These are phyloP conservation scores for Conchocele bisecta DNA, from an alignment of 2,888 invertebrate species.

Conservation along the genomic window DNA sequence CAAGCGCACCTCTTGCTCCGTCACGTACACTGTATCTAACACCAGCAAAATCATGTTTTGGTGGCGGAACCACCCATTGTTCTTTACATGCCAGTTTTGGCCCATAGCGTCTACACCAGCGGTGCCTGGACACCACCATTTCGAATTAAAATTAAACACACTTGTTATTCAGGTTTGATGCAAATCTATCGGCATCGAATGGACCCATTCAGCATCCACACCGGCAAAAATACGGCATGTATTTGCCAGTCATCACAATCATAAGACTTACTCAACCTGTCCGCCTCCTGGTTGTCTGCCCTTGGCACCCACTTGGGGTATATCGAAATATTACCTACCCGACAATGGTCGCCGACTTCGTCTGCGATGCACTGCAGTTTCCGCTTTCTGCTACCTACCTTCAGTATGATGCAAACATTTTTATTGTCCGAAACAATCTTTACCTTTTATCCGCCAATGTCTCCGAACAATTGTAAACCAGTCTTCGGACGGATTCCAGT, in stretches of 20 bases:
- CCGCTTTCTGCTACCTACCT: slow-evolving; percentile 26
- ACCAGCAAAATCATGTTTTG: background rate
- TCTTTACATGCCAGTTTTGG: slow-evolving; percentile 1
- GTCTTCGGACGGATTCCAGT: too few relatives aligned
- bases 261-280: slow-evolving; percentile 10
- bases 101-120: slow-evolving; percentile 11
- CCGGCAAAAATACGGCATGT: background rate
- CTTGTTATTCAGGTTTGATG: slow-evolving; percentile 19
- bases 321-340: background rate
- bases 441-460: too few relatives aligned
- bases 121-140: slow-evolving; percentile 20
- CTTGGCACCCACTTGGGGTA: slow-evolving; percentile 22
- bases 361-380: slow-evolving; percentile 15
- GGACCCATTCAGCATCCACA: slow-evolving; percentile 14
- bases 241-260: slow-evolving; percentile 31
- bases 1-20: background rate
- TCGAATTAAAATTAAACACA: slow-evolving; percentile 18
- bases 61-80: slow-evolving; percentile 23
- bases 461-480: too few relatives aligned
- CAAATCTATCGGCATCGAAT: slow-evolving; percentile 16
- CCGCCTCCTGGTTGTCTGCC: slow-evolving; percentile 10
- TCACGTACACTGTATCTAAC: background rate
- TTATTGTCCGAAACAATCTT: slow-evolving; percentile 25
- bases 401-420: slow-evolving; percentile 28
- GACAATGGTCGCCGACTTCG: slow-evolving; percentile 1